Evolutionary conservation across 2,888 invertebrate species (phyloP).

Genomic region (Pachymerium ferrugineum): DNA sequence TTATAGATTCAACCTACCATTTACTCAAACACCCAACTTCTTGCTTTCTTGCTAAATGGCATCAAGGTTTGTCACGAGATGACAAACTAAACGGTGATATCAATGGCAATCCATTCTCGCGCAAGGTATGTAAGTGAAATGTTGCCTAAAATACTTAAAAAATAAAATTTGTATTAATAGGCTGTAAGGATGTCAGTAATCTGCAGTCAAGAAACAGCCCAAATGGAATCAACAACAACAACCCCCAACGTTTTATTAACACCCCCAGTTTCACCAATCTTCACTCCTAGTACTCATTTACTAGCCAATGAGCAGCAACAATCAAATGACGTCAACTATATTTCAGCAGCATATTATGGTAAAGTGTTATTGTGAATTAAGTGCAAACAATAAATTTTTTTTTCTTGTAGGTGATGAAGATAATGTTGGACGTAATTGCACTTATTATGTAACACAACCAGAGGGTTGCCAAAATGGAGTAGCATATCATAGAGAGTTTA

Average conservation of each 20-base stretch:
- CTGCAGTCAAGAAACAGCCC: conserved; percentile 31
- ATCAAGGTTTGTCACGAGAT: not conserved
- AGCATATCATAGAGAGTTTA: too few species aligned
- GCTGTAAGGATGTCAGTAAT: conserved; percentile 33
- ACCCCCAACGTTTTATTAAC: conserved; percentile 17
- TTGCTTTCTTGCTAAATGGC: conserved; percentile 35
- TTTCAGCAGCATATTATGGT: not conserved
- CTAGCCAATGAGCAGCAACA: not conserved
- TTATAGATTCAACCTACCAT: conserved; percentile 32
- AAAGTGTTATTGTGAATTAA: not conserved
- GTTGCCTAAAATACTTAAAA: too few species aligned
- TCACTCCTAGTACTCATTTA: not conserved
- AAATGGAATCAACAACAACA: not conserved
- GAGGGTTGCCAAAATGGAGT: too few species aligned
- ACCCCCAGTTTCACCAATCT: conserved; percentile 31
- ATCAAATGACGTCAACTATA: not conserved
- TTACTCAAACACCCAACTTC: conserved; percentile 34
- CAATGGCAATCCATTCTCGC: not conserved
- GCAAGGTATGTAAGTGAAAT: not conserved
- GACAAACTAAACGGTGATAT: not conserved
- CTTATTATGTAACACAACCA: too few species aligned
- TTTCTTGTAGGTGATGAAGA: too few species aligned
- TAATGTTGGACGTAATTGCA: too few species aligned
- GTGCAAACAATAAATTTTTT: too few species aligned
- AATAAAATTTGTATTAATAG: too few species aligned